Conservation (phyloP, 2,113 vertebrate species). For the Eptatretus burgeri region DNA sequence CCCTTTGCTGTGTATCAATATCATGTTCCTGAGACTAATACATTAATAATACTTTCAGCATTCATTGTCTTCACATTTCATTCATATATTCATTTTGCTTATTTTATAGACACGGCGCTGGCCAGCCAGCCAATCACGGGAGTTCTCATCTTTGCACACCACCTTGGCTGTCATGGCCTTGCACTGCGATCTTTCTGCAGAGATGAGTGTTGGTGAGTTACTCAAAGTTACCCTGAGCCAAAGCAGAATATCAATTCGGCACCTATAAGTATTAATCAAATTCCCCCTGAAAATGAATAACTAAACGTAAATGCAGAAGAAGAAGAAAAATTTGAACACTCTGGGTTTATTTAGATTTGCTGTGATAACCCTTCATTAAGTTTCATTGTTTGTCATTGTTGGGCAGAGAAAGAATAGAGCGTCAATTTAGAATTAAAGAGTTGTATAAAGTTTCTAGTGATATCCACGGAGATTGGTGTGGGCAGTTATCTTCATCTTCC, state of each 20-base stretch:
- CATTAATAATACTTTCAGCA: neutral
- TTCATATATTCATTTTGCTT: conserved; percentile 1
- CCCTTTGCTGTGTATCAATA: neutral
- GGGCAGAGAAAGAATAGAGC: no score
- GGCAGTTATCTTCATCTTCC: no score
- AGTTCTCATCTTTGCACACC: conserved; percentile 81
- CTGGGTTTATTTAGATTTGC: no score
- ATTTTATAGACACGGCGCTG: conserved; percentile 52
- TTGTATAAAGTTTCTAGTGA: no score
- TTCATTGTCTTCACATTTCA: neutral
- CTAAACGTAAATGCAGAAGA: no score
- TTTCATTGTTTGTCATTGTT: no score
- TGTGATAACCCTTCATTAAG: no score
- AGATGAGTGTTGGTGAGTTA: conserved; percentile 43
- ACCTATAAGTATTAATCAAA: no score
- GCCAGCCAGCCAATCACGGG: conserved; percentile 76
- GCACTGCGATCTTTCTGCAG: conserved; percentile 42
- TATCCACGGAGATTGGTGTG: no score
- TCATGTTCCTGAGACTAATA: neutral
- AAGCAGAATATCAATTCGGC: neutral
- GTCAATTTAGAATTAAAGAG: no score
- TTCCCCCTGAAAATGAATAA: no score
- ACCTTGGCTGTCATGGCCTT: conserved; percentile 58
- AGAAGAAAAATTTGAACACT: no score
- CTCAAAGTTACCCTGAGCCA: neutral